These are phyloP conservation scores for Hirtodrosophila duncani DNA, from an alignment of 2,888 invertebrate species.

Conservation along the genomic window DNA sequence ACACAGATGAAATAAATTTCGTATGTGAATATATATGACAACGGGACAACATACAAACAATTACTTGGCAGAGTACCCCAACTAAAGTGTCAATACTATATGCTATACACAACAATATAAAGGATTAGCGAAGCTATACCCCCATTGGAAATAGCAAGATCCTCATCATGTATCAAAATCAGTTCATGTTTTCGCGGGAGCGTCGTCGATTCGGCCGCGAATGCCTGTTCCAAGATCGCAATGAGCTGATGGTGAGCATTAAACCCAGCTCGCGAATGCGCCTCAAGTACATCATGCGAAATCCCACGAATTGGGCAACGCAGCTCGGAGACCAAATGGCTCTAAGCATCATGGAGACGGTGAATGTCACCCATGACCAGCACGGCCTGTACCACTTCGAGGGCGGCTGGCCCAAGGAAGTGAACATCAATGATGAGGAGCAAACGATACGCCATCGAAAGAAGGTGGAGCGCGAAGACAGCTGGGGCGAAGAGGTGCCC, in stretches of 20 bases:
- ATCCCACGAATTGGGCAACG: constrained; percentile 81
- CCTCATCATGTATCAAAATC: constrained; percentile 50
- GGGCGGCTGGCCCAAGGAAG: constrained; percentile 91
- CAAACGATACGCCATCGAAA: constrained; percentile 86
- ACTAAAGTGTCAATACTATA: too few species aligned
- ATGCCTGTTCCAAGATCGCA: constrained; percentile 84
- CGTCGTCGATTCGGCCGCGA: constrained; percentile 86
- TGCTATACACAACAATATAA: too few species aligned
- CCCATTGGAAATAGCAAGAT: too few species aligned
- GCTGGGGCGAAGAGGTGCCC: constrained; percentile 83
- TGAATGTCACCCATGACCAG: constrained; percentile 64
- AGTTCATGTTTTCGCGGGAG: constrained; percentile 76
- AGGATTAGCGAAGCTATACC: too few species aligned
- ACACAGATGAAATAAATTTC: too few species aligned
- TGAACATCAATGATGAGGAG: constrained; percentile 83
- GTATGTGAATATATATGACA: too few species aligned
- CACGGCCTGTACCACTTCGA: constrained; percentile 86
- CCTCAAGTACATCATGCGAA: constrained; percentile 80
- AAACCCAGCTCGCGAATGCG: constrained; percentile 80
- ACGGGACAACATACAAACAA: too few species aligned
- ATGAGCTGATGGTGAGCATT: constrained; percentile 82
- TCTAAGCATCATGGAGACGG: constrained; percentile 66
- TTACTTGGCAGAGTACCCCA: too few species aligned
- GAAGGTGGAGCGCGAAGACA: constrained; percentile 88
- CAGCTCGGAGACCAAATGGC: constrained; percentile 81